Percentiles rank a stretch among this genome's conserved stretches.
These are phyloP conservation scores for Trichogramma evanescens DNA, from an alignment of 2,888 invertebrate species.

Conservation along the genomic window DNA sequence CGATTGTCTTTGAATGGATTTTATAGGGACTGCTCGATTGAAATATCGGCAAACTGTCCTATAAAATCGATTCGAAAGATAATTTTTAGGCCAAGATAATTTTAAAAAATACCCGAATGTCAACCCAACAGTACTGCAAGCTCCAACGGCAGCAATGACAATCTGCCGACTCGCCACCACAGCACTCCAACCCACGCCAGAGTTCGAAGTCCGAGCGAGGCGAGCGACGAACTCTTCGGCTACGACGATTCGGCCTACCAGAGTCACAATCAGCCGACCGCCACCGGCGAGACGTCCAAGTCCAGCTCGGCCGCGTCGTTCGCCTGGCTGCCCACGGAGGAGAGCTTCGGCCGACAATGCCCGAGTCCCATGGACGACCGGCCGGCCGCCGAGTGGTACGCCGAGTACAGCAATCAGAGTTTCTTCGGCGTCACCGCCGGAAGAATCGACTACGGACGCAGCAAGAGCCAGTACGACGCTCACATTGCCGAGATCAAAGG, in stretches of 20 bases:
- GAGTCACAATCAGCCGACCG: constrained; percentile 47
- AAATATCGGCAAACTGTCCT: too few species aligned
- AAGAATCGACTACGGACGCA: constrained; percentile 66
- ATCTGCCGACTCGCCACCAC: too few species aligned
- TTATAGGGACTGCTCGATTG: too few species aligned
- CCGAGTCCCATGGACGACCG: constrained; percentile 43
- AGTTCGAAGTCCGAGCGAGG: constrained; percentile 52
- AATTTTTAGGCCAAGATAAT: too few species aligned
- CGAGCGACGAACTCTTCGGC: constrained; percentile 29
- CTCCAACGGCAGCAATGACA: too few species aligned
- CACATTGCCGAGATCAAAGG: constrained; percentile 83
- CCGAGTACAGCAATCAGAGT: constrained; percentile 53
- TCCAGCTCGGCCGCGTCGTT: constrained; percentile 52
- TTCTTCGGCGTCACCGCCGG: constrained; percentile 60
- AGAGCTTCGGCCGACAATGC: constrained; percentile 39
- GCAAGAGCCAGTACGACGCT: constrained; percentile 77
- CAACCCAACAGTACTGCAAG: too few species aligned
- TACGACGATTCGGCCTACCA: constrained; percentile 57
- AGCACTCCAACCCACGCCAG: too few species aligned
- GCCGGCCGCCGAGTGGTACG: constrained; percentile 52
- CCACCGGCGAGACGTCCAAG: constrained; percentile 46
- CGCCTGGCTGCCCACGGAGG: constrained; percentile 51
- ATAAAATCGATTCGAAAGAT: too few species aligned
- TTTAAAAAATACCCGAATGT: too few species aligned
- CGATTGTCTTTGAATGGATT: too few species aligned